Evolutionary conservation across 2,888 invertebrate genomes (phyloP), one percentile per base, ranked within the genome.

Genomic region (Drosophila maculinotata): DNA sequence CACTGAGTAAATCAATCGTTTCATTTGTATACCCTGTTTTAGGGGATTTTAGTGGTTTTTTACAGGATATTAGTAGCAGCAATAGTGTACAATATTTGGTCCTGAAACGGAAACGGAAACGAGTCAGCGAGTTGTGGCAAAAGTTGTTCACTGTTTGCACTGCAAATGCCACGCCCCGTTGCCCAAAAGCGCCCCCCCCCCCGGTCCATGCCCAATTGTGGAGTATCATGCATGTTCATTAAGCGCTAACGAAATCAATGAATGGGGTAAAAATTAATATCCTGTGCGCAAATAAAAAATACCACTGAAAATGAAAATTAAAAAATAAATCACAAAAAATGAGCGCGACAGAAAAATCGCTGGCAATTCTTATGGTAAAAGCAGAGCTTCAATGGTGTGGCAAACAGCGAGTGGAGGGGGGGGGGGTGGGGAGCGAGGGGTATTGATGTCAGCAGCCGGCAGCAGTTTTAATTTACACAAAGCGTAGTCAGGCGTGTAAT

Each of bases 211-310:
- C 35, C 3, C 1, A 14, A 12, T 35, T n/a, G 25, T 41, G 31
- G 35, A 20, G 23, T 15, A 20, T 58, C 58, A 14, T 47, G 68
- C 33, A 56, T 72, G 69, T 86, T 85, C 86, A 83, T 85, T 85
- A 82, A 48, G 57, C 60, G 73, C 74, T 69, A 70, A 70, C 83
- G 69, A 69, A 87, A 76, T 81, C 89, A 90, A 87, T 90, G 89
- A 90, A 90, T 90, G 87, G 82, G 89, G 81, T 88, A 90, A 90
- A 90, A 90, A 90, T 90, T 88, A 89, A 90, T 90, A 90, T 90
- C 89, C 90, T 90, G 90, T 66, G 76, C 36, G 23, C 33, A 58
- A 64, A 56, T 44, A 58, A 52, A 44, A 78, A 66, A 17, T 45
- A 53, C 30, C 28, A 59, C 15, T n/a, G n/a, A 51, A 53, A 36